Evolutionary conservation across 2,888 invertebrate genomes (phyloP).

Genomic region (Schizaphis graminum): DNA sequence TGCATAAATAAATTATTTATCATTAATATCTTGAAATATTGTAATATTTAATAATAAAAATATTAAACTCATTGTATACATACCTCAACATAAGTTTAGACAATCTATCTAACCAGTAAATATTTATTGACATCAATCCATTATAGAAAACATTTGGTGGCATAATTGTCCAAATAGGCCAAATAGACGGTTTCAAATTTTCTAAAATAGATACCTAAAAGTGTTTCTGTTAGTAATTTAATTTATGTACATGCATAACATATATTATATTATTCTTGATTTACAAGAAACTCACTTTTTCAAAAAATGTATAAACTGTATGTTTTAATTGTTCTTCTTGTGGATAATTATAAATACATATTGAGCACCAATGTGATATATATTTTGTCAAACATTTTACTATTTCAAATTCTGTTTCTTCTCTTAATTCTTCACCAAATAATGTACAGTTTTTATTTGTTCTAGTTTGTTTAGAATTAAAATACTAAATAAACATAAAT

Average conservation of each 20-base stretch:
- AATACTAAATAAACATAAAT: constrained; percentile 38
- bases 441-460: constrained; percentile 5
- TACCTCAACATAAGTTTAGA: constrained; percentile 57
- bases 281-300: constrained; percentile 30
- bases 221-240: not conserved
- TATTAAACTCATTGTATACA: not conserved
- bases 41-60: not conserved
- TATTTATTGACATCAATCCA: constrained; percentile 56
- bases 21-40: not conserved
- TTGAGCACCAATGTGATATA: constrained; percentile 58
- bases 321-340: constrained; percentile 55
- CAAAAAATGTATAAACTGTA: constrained; percentile 55
- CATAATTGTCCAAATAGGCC: constrained; percentile 57
- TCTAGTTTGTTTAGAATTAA: constrained; percentile 47
- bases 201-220: constrained; percentile 59
- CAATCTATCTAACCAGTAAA: constrained; percentile 56
- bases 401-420: constrained; percentile 50
- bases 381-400: constrained; percentile 52
- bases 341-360: constrained; percentile 56
- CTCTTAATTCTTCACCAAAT: constrained; percentile 53
- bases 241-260: not conserved
- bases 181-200: constrained; percentile 39
- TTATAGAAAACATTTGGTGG: constrained; percentile 59
- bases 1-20: not conserved
- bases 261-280: not conserved